A percentile compares a stretch with the other conserved stretches of the same genome.
These are phyloP conservation scores for Sebastes schlegelii DNA, from an alignment of 2,113 vertebrate species.

Conservation along the genomic window DNA sequence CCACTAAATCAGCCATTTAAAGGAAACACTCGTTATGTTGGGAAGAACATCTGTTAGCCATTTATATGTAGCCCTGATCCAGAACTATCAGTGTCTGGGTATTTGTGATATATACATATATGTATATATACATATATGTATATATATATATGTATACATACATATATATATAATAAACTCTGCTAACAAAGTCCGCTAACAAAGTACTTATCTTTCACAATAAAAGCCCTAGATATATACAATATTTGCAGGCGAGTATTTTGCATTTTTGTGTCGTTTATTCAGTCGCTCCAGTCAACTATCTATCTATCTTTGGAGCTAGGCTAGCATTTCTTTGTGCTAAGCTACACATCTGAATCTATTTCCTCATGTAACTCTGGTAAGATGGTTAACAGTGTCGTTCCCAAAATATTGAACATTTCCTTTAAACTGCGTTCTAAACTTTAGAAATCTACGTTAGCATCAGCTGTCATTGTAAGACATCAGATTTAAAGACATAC, in stretches of 20 bases:
- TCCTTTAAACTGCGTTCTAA: not conserved
- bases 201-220: no score
- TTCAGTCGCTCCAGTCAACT: no score
- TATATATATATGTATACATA: no score
- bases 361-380: not conserved
- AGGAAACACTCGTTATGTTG: not conserved
- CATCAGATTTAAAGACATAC: constrained; percentile 38
- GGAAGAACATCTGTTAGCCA: not conserved
- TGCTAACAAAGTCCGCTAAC: no score
- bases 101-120: no score
- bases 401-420: constrained; percentile 1
- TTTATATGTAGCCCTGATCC: not conserved
- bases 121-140: fast-evolving
- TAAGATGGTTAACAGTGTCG: not conserved
- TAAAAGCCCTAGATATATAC: no score
- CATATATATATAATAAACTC: no score
- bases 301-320: not conserved
- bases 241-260: no score
- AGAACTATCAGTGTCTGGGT: not conserved
- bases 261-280: no score
- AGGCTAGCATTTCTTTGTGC: constrained; percentile 26
- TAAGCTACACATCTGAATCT: not conserved
- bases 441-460: constrained; percentile 7
- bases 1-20: not conserved
- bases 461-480: constrained; percentile 38